Evolutionary conservation across 1,140 invertebrate genomes (phyloP).

Genomic region (Globodera ellingtonae): DNA sequence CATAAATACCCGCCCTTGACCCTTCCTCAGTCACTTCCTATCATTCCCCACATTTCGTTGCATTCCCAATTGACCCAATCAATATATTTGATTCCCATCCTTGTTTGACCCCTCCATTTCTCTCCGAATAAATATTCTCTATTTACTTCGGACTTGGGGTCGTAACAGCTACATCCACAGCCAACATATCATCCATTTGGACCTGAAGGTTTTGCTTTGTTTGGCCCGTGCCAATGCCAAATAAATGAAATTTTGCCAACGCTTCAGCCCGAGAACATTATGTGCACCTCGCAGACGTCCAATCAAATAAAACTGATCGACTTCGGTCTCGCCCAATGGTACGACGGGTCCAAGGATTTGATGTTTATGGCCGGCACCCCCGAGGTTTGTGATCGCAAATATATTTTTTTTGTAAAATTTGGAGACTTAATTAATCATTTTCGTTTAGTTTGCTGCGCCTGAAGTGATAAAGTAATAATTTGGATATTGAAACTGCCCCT

Average conservation of each 20-base stretch:
- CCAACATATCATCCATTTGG: conserved; percentile 70
- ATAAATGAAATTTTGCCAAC: not conserved
- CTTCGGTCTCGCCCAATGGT: conserved; percentile 67
- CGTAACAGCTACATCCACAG: conserved; percentile 70
- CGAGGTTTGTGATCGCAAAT: too few relatives aligned
- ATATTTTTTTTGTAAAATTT: conserved; percentile 11
- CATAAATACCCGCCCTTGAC: too few relatives aligned
- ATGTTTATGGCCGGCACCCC: conserved; percentile 66
- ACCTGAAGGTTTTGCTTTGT: conserved; percentile 67
- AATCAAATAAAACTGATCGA: conserved; percentile 66
- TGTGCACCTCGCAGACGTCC: conserved; percentile 66
- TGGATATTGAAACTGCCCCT: not conserved
- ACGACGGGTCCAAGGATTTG: conserved; percentile 66
- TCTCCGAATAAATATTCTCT: too few relatives aligned
- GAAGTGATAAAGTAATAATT: conserved; percentile 64
- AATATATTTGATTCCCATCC: too few relatives aligned
- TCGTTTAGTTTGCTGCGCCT: conserved; percentile 68
- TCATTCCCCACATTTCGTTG: too few relatives aligned
- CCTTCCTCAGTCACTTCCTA: too few relatives aligned
- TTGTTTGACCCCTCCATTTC: too few relatives aligned
- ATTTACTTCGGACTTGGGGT: too few relatives aligned
- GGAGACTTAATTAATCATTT: conserved; percentile 34
- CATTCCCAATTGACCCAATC: too few relatives aligned
- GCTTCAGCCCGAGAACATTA: conserved; percentile 68
- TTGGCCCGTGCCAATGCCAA: not conserved